Base-by-base conservation (phyloP, 1,140 invertebrate genomes). In the Diabrotica undecimpunctata region DNA sequence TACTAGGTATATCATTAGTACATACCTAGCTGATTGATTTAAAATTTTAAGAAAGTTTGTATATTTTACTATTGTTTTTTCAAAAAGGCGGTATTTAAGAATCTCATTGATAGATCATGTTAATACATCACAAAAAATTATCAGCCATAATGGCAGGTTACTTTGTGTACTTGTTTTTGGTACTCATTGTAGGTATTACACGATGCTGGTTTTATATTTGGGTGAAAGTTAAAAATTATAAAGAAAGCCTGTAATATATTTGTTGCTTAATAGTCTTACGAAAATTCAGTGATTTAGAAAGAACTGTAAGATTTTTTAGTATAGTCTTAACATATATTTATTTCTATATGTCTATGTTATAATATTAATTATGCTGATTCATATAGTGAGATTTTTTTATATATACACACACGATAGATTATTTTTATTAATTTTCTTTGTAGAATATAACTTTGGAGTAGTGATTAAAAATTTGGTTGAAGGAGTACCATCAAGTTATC, bases 371-470 rank as follows among this genome's bases (percentile, higher is more conserved):
- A 12, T 5, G 36, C 55, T 57, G 55, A 57, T 9, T 37, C 12
- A 37, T 37, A 36, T 37, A 57, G 55, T 57, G 55, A 57, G 55
- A 57, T 57, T 57, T 57, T 57, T 57, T 57, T 57, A 57, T 57
- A 57, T 57, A 37, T 41, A 57, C 36, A 57, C 25, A 57, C 25
- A 55, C 25, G 25, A 55, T 14, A 14, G 13, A 55, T 55, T 55
- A 46, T 46, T 46, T 46, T 46, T n/a, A 46, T 46, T 10, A n/a
- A 10, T 46, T 46, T 46, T n/a, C 41, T 10, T 5, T 25, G 25
- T 25, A 25, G 25, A 25, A 25, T 25, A 25, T 46, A 46, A 46
- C n/a, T 46, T 46, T 46, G 41, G 41, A 46, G 8, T 46, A 46
- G 8, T n/a, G 41, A 46, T 46, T 46, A 46, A 5, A 46, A 46